phyloP scores from a whole-genome alignment of 2,113 vertebrate genomes.

The Eulemur rufifrons region DNA sequence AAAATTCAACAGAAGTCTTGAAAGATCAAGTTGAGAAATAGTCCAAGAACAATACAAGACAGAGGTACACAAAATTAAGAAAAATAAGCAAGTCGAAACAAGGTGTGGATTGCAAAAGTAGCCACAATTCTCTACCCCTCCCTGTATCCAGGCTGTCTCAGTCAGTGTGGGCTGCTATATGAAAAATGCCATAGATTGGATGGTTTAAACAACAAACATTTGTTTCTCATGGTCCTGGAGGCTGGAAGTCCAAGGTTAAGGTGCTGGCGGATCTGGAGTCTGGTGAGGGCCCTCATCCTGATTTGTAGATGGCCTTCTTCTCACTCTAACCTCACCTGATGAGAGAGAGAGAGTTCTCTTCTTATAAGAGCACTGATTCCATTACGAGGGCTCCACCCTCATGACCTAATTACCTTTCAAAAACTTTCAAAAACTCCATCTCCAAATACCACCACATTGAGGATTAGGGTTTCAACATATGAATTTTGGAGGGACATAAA shows the following conservation, averaged over 20 bases:
- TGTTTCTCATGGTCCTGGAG: not conserved
- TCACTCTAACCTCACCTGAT: not conserved
- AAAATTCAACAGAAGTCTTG: not conserved
- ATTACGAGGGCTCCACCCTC: not conserved
- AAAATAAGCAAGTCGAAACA: not conserved
- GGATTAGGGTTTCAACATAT: not conserved
- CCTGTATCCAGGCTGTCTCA: accelerated
- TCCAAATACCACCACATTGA: not conserved
- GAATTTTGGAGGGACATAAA: not conserved
- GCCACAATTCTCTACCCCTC: not conserved
- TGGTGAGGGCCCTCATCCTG: not conserved
- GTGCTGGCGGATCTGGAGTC: not conserved
- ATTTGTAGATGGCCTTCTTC: not conserved
- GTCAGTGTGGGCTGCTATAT: not conserved
- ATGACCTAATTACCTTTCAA: not conserved
- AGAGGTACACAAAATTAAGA: not conserved
- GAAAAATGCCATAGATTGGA: not conserved
- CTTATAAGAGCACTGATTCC: not conserved
- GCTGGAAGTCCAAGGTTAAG: not conserved
- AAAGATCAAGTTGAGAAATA: not conserved
- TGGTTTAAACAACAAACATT: not conserved
- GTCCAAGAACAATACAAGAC: not conserved
- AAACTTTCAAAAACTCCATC: not conserved
- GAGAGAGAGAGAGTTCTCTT: not conserved
- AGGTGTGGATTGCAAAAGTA: not conserved